A percentile compares a stretch with the other conserved stretches of the same genome.
Conservation (phyloP, 2,888 invertebrate species). For the Xestia xanthographa region DNA sequence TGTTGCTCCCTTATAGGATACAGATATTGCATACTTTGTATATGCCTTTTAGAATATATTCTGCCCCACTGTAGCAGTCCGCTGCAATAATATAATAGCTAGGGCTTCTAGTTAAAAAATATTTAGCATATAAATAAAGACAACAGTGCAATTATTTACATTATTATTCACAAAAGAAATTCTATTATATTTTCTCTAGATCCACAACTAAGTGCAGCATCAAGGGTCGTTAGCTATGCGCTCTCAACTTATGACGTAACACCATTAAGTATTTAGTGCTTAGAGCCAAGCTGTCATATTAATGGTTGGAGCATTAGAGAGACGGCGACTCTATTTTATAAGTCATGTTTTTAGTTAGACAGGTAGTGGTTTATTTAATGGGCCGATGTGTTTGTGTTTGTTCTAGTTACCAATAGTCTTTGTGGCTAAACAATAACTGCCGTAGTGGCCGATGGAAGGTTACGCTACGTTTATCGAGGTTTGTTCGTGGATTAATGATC, state of each 20-base stretch:
- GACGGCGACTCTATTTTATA: constrained; percentile 19
- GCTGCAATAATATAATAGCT: background rate
- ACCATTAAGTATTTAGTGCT: constrained; percentile 55
- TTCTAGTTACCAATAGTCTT: background rate
- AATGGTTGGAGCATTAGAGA: constrained; percentile 48
- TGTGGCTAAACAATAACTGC: background rate
- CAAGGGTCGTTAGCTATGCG: constrained; percentile 66
- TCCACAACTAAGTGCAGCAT: constrained; percentile 66
- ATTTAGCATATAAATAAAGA: background rate
- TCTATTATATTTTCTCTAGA: constrained; percentile 9
- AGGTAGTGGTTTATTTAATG: background rate
- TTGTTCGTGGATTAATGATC: background rate
- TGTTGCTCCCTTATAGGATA: background rate
- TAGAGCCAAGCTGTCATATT: constrained; percentile 56
- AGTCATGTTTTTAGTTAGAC: constrained; percentile 5
- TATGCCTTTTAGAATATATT: background rate
- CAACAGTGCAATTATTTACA: background rate
- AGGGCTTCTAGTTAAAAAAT: no score
- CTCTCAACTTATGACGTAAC: constrained; percentile 62
- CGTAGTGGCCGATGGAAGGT: background rate
- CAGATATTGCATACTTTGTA: background rate
- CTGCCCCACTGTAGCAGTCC: background rate
- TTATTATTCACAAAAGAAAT: background rate
- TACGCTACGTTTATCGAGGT: background rate
- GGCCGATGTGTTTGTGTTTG: background rate